Evolutionary conservation across 1,140 invertebrate genomes (phyloP).

Genomic region (Thaumetopoea pityocampa): DNA sequence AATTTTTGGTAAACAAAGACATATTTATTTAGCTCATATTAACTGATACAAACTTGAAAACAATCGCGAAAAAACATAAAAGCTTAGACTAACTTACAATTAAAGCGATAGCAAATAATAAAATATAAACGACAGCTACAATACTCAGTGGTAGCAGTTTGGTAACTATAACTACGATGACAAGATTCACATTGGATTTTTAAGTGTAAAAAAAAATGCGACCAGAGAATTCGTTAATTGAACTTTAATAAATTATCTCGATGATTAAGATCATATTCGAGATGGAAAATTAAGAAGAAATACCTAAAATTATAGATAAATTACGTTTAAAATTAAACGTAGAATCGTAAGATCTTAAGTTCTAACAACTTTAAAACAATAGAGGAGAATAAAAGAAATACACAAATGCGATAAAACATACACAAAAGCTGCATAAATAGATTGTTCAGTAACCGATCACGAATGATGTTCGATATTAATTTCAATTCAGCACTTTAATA

Average conservation of each 20-base stretch:
- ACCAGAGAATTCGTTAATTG: constrained; percentile 1
- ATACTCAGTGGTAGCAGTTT: constrained; percentile 3
- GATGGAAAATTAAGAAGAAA: too few species aligned
- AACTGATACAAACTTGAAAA: too few species aligned
- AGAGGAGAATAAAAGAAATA: constrained; percentile 12
- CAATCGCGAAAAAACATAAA: too few species aligned
- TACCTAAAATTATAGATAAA: too few species aligned
- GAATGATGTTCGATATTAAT: too few species aligned
- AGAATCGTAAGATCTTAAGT: constrained; percentile 4
- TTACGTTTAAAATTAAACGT: too few species aligned
- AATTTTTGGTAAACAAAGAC: too few species aligned
- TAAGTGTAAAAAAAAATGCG: constrained; percentile 10
- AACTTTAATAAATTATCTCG: too few species aligned
- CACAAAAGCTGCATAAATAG: not conserved
- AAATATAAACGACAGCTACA: constrained; percentile 3
- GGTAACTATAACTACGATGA: constrained; percentile 19
- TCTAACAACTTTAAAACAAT: constrained; percentile 12
- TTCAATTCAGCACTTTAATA: too few species aligned
- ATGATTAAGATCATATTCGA: too few species aligned
- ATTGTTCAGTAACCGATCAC: constrained; percentile 2
- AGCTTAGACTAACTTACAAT: too few species aligned
- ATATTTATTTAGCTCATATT: too few species aligned
- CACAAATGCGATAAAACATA: not conserved
- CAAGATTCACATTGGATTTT: constrained; percentile 15
- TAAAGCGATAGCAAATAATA: constrained; percentile 1